Percentiles rank a stretch among this genome's conserved stretches.
phyloP scores from a whole-genome alignment of 2,797 vertebrate species.

The Poecilia picta region DNA sequence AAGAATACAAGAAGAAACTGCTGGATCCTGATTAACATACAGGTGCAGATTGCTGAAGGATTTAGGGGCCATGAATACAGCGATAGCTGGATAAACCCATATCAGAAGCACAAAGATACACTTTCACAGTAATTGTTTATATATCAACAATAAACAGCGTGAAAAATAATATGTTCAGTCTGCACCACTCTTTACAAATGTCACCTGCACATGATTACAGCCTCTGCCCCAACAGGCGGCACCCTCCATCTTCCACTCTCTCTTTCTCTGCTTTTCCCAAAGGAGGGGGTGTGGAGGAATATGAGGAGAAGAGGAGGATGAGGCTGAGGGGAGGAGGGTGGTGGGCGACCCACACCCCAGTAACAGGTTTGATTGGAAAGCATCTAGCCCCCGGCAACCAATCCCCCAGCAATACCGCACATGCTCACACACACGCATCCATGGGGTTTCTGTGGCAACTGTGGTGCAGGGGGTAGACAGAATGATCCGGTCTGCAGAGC shows the following conservation, averaged over 20 bases:
- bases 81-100: neutral
- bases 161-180: constrained; percentile 2
- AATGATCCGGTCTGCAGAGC: constrained; percentile 76
- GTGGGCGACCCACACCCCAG: constrained; percentile 59
- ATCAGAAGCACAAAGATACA: neutral
- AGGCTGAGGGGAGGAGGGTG: constrained; percentile 18
- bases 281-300: neutral
- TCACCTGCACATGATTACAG: constrained; percentile 37
- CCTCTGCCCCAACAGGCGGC: constrained; percentile 54
- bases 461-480: constrained; percentile 72
- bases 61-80: neutral
- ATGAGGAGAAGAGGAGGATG: constrained; percentile 14
- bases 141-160: neutral
- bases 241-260: constrained; percentile 45
- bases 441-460: constrained; percentile 81
- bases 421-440: constrained; percentile 44
- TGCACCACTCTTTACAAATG: constrained; percentile 24
- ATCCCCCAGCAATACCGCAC: constrained; percentile 73
- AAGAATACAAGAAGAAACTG: neutral
- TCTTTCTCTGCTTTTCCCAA: constrained; percentile 38
- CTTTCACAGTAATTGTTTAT: neutral
- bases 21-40: neutral
- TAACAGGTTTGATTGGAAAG: constrained; percentile 85
- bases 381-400: constrained; percentile 81
- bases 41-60: neutral